Percentiles rank a stretch among this genome's conserved stretches.
These are phyloP conservation scores for Hemaris fuciformis DNA, from an alignment of 2,888 invertebrate species.

Conservation along the genomic window DNA sequence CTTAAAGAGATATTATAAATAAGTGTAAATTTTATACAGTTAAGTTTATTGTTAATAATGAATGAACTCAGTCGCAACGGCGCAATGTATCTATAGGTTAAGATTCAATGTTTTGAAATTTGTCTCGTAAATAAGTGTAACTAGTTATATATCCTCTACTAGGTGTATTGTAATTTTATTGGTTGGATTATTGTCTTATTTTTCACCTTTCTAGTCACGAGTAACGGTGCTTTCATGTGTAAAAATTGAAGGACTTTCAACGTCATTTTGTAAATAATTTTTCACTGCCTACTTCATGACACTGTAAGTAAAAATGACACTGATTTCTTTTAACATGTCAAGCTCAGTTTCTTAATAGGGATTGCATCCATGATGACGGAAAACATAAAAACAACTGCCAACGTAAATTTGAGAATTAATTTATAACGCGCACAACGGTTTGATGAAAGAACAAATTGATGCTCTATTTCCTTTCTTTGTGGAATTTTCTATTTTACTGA, in stretches of 20 bases:
- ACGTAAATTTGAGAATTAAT: background rate
- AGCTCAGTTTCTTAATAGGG: background rate
- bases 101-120: conserved; percentile 45
- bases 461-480: background rate
- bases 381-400: background rate
- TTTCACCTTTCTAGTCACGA: conserved; percentile 75
- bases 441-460: background rate
- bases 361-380: background rate
- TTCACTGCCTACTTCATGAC: background rate
- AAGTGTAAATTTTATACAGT: conserved; percentile 9
- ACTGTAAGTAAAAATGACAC: too few species aligned
- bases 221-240: conserved; percentile 62
- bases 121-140: conserved; percentile 47
- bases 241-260: conserved; percentile 45
- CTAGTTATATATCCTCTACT: conserved; percentile 60
- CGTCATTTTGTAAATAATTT: background rate
- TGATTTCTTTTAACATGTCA: background rate
- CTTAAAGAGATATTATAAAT: conserved; percentile 23
- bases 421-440: background rate
- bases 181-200: conserved; percentile 56
- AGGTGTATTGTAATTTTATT: conserved; percentile 56
- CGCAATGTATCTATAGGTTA: conserved; percentile 43
- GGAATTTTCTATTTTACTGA: background rate
- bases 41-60: conserved; percentile 12
- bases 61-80: conserved; percentile 31